Evolutionary conservation across 2,888 invertebrate genomes (phyloP).

Genomic region (Nephrotoma appendiculata): DNA sequence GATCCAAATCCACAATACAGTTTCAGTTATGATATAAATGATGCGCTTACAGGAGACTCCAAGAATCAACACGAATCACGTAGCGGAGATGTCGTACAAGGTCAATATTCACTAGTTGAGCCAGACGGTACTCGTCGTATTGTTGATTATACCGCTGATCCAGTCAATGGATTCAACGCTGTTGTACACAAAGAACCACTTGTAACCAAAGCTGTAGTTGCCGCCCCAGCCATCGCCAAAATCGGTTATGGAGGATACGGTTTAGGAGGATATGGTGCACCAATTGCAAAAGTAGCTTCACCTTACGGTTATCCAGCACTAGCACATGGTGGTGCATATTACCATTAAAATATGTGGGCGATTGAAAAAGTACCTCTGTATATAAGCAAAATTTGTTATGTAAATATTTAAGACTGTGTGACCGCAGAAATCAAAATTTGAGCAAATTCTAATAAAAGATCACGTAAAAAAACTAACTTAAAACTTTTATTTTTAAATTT

Average conservation of each 20-base stretch:
- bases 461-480: no score
- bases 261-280: constrained; percentile 15
- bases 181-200: constrained; percentile 38
- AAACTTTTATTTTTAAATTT: no score
- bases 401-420: no score
- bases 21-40: constrained; percentile 34
- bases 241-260: background rate
- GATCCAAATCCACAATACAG: constrained; percentile 34
- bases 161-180: constrained; percentile 42
- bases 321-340: background rate
- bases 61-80: constrained; percentile 40
- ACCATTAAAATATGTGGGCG: no score
- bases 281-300: constrained; percentile 17
- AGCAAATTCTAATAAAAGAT: no score
- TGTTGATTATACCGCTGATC: constrained; percentile 43
- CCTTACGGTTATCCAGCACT: constrained; percentile 11
- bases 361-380: no score
- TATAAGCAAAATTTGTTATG: no score
- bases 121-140: constrained; percentile 39
- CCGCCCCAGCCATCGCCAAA: constrained; percentile 9
- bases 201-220: constrained; percentile 26
- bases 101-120: constrained; percentile 38
- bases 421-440: no score
- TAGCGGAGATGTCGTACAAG: constrained; percentile 39
- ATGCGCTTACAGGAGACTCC: constrained; percentile 38